Evolutionary conservation across 2,113 vertebrate genomes (phyloP).

Genomic region (Leptodactylus fuscus): DNA sequence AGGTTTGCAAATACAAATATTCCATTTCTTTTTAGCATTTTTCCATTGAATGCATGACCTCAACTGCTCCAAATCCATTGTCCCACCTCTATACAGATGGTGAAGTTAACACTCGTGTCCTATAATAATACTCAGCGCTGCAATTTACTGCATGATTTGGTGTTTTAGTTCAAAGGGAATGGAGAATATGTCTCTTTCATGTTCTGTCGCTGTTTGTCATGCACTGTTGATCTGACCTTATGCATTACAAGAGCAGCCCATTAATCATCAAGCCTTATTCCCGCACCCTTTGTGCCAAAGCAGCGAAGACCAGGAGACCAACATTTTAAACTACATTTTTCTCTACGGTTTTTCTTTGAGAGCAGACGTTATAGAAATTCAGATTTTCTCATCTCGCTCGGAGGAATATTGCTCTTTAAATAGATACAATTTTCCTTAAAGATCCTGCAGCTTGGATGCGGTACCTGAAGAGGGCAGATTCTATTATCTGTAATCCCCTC

Average conservation of each 20-base stretch:
- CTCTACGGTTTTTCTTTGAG: background rate
- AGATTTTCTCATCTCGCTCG: background rate
- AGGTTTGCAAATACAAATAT: background rate
- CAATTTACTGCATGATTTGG: constrained; percentile 82
- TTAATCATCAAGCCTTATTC: constrained; percentile 25
- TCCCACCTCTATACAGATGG: background rate
- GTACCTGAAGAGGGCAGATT: constrained; percentile 17
- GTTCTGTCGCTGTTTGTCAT: constrained; percentile 65
- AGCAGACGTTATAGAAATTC: background rate
- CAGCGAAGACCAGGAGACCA: background rate
- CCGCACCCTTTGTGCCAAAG: background rate
- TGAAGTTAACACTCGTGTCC: background rate
- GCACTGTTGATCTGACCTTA: constrained; percentile 66
- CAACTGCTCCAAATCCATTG: background rate
- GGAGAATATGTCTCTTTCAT: constrained; percentile 66
- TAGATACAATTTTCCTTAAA: constrained; percentile 32
- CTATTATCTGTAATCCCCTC: background rate
- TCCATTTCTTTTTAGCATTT: background rate
- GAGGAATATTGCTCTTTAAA: background rate
- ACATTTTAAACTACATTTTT: background rate
- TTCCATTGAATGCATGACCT: constrained; percentile 20
- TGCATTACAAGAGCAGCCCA: constrained; percentile 63
- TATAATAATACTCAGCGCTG: constrained; percentile 49
- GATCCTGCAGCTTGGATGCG: background rate
- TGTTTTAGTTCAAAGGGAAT: constrained; percentile 67